Evolutionary conservation across 2,888 invertebrate species (phyloP).

Genomic region (Zygogramma bicolorata): DNA sequence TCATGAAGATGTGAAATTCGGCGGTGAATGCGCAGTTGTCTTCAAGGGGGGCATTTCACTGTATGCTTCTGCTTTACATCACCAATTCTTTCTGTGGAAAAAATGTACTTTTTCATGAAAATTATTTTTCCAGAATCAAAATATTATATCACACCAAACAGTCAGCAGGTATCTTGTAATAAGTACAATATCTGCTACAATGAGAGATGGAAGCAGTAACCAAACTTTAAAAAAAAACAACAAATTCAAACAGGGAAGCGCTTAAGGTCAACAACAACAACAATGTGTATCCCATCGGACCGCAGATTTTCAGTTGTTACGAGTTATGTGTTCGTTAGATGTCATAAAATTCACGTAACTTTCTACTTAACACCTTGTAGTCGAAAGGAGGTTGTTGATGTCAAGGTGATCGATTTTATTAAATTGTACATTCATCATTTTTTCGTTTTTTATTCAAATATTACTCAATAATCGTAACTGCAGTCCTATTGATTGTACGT

Average conservation of each 20-base stretch:
- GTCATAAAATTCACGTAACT: neutral
- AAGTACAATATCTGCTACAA: no score
- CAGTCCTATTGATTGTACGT: neutral
- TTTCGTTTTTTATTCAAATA: neutral
- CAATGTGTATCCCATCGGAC: neutral
- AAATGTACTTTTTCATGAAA: no score
- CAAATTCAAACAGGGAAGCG: neutral
- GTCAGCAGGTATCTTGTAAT: no score
- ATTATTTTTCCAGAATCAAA: no score
- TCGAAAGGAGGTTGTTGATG: conserved; percentile 11
- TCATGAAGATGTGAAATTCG: no score
- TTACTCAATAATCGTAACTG: neutral
- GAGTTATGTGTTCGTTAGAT: neutral
- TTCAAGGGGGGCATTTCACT: no score
- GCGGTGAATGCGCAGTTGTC: no score
- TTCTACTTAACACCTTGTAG: conserved; percentile 8
- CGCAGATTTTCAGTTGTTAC: neutral
- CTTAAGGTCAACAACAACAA: neutral
- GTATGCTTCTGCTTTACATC: no score
- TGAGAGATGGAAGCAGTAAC: neutral
- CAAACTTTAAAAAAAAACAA: neutral
- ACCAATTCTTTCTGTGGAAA: no score
- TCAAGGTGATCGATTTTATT: conserved; percentile 11
- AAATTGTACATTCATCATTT: conserved; percentile 4
- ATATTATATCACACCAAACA: no score